These are phyloP conservation scores for Pseudobourletiella spinata DNA, from an alignment of 1,140 invertebrate genomes.

Conservation along the genomic window DNA sequence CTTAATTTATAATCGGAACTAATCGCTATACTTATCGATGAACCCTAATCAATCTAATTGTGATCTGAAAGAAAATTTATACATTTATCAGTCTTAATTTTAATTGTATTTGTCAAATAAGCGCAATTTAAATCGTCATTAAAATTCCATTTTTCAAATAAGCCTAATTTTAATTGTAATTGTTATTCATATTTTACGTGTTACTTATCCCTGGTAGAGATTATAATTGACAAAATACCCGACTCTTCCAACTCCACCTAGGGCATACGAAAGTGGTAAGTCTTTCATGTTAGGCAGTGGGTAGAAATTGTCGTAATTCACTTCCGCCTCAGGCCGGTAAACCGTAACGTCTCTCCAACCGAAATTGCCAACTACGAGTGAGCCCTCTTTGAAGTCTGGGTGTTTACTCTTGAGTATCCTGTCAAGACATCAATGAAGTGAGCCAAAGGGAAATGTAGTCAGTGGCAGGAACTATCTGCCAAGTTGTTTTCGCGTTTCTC, in stretches of 20 bases:
- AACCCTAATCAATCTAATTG: too few species aligned
- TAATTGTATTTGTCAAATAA: too few species aligned
- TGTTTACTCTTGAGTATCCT: conserved; percentile 52
- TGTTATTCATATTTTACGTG: too few species aligned
- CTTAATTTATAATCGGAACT: too few species aligned
- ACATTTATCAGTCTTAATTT: too few species aligned
- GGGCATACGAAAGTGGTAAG: conserved; percentile 49
- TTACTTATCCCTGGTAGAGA: too few species aligned
- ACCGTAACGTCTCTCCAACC: conserved; percentile 45
- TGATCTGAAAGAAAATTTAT: too few species aligned
- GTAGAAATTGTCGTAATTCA: conserved; percentile 1
- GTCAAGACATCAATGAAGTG: background rate
- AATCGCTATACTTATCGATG: too few species aligned
- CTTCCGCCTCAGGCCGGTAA: background rate
- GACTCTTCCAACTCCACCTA: conserved; percentile 48
- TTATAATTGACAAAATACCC: conserved; percentile 24
- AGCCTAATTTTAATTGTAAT: too few species aligned
- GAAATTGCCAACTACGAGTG: conserved; percentile 44
- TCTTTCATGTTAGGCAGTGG: conserved; percentile 42
- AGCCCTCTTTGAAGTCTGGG: conserved; percentile 50
- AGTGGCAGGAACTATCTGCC: too few species aligned
- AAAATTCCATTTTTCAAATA: too few species aligned
- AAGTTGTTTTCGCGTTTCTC: background rate
- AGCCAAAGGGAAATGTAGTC: background rate
- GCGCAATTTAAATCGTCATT: too few species aligned